These are phyloP conservation scores for Caranx ignobilis DNA, from an alignment of 2,113 vertebrate genomes.

Conservation along the genomic window DNA sequence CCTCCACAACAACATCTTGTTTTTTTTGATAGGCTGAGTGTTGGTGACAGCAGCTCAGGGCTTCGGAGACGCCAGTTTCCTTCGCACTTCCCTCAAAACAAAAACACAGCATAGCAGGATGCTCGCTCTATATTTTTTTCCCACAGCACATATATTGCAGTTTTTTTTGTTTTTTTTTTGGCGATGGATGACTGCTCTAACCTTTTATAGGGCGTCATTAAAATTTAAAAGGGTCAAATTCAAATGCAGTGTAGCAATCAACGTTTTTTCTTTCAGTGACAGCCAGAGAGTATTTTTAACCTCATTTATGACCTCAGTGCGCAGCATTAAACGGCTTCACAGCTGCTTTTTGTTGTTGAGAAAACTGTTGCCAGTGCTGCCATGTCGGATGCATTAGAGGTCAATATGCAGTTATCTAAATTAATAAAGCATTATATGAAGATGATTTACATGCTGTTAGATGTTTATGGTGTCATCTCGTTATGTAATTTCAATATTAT, in stretches of 20 bases:
- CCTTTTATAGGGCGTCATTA: conserved; percentile 59
- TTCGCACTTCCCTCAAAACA: conserved; percentile 52
- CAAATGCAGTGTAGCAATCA: conserved; percentile 43
- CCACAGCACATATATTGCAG: conserved; percentile 16
- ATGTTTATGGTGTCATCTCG: background rate
- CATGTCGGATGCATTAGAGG: background rate
- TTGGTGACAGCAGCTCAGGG: conserved; percentile 24
- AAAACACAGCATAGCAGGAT: conserved; percentile 47
- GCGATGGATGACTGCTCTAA: conserved; percentile 20
- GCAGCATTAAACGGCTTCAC: conserved; percentile 19
- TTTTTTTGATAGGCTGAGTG: background rate
- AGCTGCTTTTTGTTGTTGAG: conserved; percentile 17
- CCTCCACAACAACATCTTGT: background rate
- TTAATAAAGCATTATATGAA: background rate
- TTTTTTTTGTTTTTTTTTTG: background rate
- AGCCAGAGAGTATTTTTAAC: conserved; percentile 44
- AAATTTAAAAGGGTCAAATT: conserved; percentile 52
- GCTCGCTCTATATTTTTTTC: background rate
- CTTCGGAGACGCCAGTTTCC: conserved; percentile 34
- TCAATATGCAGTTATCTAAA: background rate
- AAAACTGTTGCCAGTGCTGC: background rate
- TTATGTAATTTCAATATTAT: background rate
- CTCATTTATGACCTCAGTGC: conserved; percentile 28
- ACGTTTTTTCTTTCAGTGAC: conserved; percentile 42
- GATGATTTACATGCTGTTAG: background rate